phyloP scores from a whole-genome alignment of 64 coral and sea anemone species.

The Cladopsammia gracilis region DNA sequence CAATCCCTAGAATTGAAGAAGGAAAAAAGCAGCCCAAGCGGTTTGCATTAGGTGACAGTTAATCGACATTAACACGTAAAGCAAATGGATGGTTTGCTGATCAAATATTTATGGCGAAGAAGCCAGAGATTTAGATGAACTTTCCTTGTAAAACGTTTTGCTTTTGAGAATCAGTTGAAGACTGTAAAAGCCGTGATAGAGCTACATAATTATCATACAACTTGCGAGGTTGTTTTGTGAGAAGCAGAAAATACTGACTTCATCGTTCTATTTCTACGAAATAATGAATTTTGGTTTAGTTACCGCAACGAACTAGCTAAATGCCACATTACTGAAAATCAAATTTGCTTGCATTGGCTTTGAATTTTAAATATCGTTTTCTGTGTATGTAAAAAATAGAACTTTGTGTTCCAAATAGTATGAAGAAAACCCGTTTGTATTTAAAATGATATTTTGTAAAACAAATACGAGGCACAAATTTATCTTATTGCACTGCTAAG shows the following conservation, averaged over 20 bases:
- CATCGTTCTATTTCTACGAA: not conserved
- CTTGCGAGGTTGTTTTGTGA: not conserved
- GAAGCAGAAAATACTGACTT: not conserved
- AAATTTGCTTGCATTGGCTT: not conserved
- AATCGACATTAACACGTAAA: constrained; percentile 51
- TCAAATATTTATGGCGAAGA: constrained; percentile 48
- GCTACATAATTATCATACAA: not conserved
- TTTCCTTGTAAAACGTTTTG: not conserved
- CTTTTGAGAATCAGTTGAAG: not conserved
- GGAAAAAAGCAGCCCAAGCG: constrained; percentile 18
- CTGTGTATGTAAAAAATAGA: not conserved
- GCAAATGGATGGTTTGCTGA: constrained; percentile 56
- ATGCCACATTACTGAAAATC: constrained; percentile 57
- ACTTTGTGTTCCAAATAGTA: not conserved
- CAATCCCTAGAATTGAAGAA: constrained; percentile 11
- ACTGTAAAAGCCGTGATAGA: not conserved
- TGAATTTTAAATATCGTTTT: not conserved
- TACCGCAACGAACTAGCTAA: constrained; percentile 40
- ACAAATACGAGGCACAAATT: not conserved
- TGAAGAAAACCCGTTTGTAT: not conserved
- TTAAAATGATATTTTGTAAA: not conserved
- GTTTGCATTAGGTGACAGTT: constrained; percentile 53
- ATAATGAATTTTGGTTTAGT: constrained; percentile 8
- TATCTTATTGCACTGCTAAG: not conserved
- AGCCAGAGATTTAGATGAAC: constrained; percentile 38